Base-by-base conservation (phyloP, 2,797 vertebrate species). In the Kryptolebias ocellatus region DNA sequence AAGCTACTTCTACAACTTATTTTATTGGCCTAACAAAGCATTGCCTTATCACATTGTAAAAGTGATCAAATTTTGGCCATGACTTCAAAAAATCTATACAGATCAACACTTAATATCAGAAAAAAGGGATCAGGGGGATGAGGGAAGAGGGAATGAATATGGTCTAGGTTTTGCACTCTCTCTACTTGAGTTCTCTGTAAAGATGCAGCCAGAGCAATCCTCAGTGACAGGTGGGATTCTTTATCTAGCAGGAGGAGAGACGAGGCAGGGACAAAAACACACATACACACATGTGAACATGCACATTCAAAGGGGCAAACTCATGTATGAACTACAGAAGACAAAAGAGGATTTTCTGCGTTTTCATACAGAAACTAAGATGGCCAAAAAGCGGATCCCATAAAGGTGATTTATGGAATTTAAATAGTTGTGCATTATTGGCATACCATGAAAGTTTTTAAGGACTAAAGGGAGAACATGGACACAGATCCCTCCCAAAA, bases 321-420 rank as follows among this genome's bases (percentile, higher is more conserved):
- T 77, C 75, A 60, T 71, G 61, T 79, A 83, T 82, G 83, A 84
- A 81, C 73, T 60, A 71, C 58, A 77, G 71, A 76, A 53, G 56
- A 72, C 58, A 64, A 74, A 80, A 78, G 64, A 88, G 81, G 90
- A 92, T 92, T 90, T 90, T 89, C 89, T 90, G 80, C 72, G 83
- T 65, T 72, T 89, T 89, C 89, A 84, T 70, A 86, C 77, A 86
- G 83, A 72, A 86, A 87, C 84, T 81, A 67, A 87, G 88, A 89
- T 80, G 82, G 87, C 90, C 88, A 91, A 89, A 91, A 78, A 86
- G 81, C 80, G 89, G 76, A 90, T 76, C 88, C 87, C 85, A 92
- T 93, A 90, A 93, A 93, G 76, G 57, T 93, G 90, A 95, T 94
- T 91, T 91, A 93, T 89, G 76, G 78, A 90, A 90, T 93, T 92